Conservation (phyloP, 2,888 invertebrate species). For the Cordylochernes scorpioides region DNA sequence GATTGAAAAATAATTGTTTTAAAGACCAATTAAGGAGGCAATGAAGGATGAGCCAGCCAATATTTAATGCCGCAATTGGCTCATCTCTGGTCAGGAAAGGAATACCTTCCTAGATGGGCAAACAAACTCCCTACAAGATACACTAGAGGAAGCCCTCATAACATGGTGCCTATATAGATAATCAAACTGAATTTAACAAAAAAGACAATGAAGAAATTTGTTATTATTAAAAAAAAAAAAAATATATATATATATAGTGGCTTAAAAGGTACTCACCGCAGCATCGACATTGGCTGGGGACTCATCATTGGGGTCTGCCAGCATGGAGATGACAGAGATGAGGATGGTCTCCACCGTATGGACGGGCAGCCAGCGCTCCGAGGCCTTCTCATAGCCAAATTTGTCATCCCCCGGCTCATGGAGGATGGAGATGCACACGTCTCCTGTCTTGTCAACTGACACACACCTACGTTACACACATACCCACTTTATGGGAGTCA, state of each 20-base stretch:
- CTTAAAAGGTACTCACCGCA: conserved; percentile 44
- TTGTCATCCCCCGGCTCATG: conserved; percentile 98
- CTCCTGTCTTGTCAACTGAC: conserved; percentile 66
- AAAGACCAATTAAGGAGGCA: too few relatives aligned
- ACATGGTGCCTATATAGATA: conserved; percentile 4
- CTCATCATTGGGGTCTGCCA: conserved; percentile 96
- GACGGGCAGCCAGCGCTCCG: conserved; percentile 91
- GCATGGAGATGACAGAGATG: conserved; percentile 96
- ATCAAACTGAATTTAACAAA: conserved; percentile 1
- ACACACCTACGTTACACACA: too few relatives aligned
- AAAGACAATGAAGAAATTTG: not conserved
- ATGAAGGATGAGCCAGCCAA: too few relatives aligned
- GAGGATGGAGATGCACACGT: conserved; percentile 94
- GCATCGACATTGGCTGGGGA: conserved; percentile 98
- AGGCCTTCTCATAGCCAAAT: conserved; percentile 91
- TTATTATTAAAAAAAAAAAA: not conserved
- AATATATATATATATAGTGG: not conserved
- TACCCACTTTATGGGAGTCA: too few relatives aligned
- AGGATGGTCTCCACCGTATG: conserved; percentile 97
- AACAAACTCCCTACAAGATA: too few relatives aligned
- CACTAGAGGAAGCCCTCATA: too few relatives aligned
- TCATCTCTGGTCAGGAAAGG: too few relatives aligned
- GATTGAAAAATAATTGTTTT: too few relatives aligned
- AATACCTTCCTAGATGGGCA: too few relatives aligned
- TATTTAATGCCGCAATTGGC: too few relatives aligned